phyloP scores from a whole-genome alignment of 2,888 invertebrate species.

The Trissolcus brochymenae region DNA sequence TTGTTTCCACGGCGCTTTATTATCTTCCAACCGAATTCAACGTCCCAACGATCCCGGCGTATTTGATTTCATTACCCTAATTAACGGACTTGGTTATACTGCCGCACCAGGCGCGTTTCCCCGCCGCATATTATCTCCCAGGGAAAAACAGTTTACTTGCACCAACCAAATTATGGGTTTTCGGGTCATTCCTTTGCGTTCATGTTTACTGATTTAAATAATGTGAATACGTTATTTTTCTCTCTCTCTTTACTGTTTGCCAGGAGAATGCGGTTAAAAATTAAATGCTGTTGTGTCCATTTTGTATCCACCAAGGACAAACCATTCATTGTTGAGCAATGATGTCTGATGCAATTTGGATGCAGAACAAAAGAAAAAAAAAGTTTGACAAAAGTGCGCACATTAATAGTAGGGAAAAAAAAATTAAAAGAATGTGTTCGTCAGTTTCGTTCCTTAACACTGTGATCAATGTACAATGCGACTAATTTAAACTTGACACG shows the following conservation, averaged over 20 bases:
- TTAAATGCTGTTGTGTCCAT: constrained; percentile 13
- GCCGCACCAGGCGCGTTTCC: background rate
- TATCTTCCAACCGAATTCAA: constrained; percentile 13
- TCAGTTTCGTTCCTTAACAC: no score
- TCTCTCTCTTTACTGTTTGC: no score
- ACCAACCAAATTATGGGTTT: background rate
- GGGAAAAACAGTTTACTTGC: constrained; percentile 5
- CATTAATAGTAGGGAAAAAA: background rate
- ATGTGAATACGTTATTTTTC: no score
- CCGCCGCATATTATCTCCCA: constrained; percentile 1
- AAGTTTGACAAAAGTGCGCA: background rate
- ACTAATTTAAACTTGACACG: no score
- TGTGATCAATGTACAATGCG: no score
- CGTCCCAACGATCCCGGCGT: constrained; percentile 4
- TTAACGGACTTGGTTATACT: constrained; percentile 1
- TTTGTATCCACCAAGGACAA: constrained; percentile 39
- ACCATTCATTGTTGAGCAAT: constrained; percentile 46
- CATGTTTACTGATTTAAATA: no score
- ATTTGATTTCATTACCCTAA: constrained; percentile 26
- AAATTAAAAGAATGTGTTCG: background rate
- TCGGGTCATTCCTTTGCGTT: background rate
- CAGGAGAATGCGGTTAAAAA: constrained; percentile 15
- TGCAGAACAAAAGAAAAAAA: background rate
- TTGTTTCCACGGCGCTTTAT: constrained; percentile 24
- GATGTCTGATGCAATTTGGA: constrained; percentile 47